phyloP scores from a whole-genome alignment of 2,797 vertebrate species.

The Hypotaenidia philippensis region DNA sequence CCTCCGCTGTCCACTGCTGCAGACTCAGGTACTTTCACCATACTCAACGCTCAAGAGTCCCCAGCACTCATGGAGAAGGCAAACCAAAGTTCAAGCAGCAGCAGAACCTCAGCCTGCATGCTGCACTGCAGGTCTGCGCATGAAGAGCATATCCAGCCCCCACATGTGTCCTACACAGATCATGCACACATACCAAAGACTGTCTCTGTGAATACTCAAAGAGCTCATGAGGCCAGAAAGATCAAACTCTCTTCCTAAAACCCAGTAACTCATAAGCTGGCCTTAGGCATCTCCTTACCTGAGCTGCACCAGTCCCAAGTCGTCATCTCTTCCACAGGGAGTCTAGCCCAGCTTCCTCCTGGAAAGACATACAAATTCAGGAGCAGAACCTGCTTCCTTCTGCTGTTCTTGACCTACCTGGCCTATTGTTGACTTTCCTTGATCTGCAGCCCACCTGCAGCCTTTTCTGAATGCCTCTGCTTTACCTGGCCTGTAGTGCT shows the following conservation, averaged over 20 bases:
- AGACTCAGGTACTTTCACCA: not conserved
- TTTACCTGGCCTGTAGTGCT: not conserved
- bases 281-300: not conserved
- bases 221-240: not conserved
- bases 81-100: not conserved
- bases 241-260: not conserved
- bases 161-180: no score
- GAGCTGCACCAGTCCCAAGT: not conserved
- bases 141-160: not conserved
- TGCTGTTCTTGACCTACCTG: not conserved
- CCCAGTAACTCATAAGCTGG: not conserved
- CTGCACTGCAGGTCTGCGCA: not conserved
- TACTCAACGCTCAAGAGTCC: not conserved
- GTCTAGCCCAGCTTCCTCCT: not conserved
- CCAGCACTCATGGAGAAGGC: not conserved
- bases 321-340: not conserved
- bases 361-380: not conserved
- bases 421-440: not conserved
- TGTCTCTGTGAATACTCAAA: not conserved
- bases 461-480: not conserved
- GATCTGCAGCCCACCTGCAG: not conserved
- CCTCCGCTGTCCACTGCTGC: not conserved
- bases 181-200: accelerated
- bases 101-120: not conserved
- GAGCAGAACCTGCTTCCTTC: not conserved